A percentile compares a stretch with the other conserved stretches of the same genome.
These are phyloP conservation scores for Macropis europaea DNA, from an alignment of 2,888 invertebrate species.

Conservation along the genomic window DNA sequence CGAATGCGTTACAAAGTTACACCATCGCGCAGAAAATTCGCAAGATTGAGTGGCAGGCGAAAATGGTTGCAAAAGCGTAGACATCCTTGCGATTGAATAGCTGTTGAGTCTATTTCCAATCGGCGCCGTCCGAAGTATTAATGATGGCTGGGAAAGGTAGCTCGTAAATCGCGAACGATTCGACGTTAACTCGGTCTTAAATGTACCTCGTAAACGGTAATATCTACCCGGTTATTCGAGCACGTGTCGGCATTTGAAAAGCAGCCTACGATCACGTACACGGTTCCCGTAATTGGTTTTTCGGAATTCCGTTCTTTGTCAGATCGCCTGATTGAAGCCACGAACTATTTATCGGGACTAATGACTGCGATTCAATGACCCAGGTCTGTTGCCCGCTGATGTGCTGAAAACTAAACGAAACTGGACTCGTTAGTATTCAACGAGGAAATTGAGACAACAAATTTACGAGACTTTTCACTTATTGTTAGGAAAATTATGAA, in stretches of 20 bases:
- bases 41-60: no score
- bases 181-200: conserved; percentile 13
- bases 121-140: neutral
- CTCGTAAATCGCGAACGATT: conserved; percentile 6
- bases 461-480: no score
- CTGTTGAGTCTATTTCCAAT: conserved; percentile 16
- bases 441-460: no score
- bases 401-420: no score
- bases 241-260: conserved; percentile 1
- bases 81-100: no score
- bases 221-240: neutral
- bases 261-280: neutral
- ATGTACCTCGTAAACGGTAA: conserved; percentile 8
- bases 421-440: no score
- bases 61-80: no score
- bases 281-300: neutral
- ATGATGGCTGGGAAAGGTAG: conserved; percentile 1
- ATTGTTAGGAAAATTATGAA: no score
- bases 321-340: neutral
- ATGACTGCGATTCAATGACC: no score
- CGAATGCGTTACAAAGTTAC: no score
- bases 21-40: no score
- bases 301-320: neutral
- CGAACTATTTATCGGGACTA: neutral
- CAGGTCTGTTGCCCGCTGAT: no score